Percentiles rank a stretch among this genome's conserved stretches.
These are phyloP conservation scores for Rhynchotus rufescens DNA, from an alignment of 2,797 vertebrate species.

Conservation along the genomic window DNA sequence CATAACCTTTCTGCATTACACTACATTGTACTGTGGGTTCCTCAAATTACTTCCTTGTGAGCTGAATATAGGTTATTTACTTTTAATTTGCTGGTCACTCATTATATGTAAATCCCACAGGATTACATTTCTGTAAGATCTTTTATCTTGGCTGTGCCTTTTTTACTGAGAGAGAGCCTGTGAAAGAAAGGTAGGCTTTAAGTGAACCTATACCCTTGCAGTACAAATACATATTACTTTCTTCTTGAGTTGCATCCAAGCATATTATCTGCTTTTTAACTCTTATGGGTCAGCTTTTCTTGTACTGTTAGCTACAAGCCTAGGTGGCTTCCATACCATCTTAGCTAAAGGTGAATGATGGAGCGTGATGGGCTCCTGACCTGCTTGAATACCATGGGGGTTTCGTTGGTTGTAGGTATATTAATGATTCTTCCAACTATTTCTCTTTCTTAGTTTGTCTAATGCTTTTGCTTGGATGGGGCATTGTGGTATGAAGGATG, in stretches of 20 bases:
- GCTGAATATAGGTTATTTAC: neutral
- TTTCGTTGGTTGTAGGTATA: neutral
- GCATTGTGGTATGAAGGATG: neutral
- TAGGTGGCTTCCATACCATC: neutral
- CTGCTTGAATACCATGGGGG: neutral
- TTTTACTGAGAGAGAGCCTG: neutral
- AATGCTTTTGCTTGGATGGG: neutral
- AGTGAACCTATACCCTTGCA: neutral
- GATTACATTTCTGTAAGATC: neutral
- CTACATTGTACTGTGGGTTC: neutral
- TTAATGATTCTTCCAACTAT: neutral
- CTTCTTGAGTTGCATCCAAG: neutral
- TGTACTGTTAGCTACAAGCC: neutral
- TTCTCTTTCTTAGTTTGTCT: neutral
- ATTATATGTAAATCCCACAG: neutral
- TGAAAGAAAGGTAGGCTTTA: neutral
- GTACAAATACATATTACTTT: neutral
- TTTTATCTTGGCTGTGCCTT: neutral
- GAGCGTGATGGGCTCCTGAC: neutral
- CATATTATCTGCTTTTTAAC: neutral
- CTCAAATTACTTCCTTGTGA: neutral
- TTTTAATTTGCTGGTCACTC: neutral
- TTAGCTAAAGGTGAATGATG: neutral
- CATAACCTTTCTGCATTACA: neutral
- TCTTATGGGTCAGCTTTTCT: fast-evolving